phyloP scores from a whole-genome alignment of 1,140 invertebrate genomes.

The Papilio glaucus region DNA sequence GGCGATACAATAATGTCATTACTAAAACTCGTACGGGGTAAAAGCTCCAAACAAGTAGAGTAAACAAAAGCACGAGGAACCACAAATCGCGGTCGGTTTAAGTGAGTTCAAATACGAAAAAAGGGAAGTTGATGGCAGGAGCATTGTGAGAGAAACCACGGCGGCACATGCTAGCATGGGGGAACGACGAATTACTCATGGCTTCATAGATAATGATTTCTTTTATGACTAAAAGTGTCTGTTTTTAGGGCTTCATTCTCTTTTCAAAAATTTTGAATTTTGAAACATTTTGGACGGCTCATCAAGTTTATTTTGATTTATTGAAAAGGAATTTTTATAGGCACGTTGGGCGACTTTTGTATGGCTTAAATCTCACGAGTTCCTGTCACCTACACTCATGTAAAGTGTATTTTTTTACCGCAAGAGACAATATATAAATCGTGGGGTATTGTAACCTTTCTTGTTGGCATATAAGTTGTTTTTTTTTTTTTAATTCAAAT shows the following conservation, averaged over 20 bases:
- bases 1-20: constrained; percentile 63
- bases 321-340: background rate
- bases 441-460: no score
- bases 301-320: no score
- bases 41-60: constrained; percentile 65
- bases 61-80: constrained; percentile 64
- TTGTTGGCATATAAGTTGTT: no score
- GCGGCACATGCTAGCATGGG: constrained; percentile 52
- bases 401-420: no score
- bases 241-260: background rate
- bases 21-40: constrained; percentile 50
- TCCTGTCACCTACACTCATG: no score
- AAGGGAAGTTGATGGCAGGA: constrained; percentile 60
- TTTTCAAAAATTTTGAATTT: background rate
- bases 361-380: no score
- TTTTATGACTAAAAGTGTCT: constrained; percentile 20
- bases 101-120: constrained; percentile 80
- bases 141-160: constrained; percentile 71
- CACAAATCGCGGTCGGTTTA: constrained; percentile 67
- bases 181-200: constrained; percentile 35
- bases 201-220: constrained; percentile 32
- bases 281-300: no score
- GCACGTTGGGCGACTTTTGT: background rate
- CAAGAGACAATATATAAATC: no score
- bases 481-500: no score